Base-by-base conservation (phyloP, 2,797 vertebrate genomes). In the Lindbergichthys nudifrons region DNA sequence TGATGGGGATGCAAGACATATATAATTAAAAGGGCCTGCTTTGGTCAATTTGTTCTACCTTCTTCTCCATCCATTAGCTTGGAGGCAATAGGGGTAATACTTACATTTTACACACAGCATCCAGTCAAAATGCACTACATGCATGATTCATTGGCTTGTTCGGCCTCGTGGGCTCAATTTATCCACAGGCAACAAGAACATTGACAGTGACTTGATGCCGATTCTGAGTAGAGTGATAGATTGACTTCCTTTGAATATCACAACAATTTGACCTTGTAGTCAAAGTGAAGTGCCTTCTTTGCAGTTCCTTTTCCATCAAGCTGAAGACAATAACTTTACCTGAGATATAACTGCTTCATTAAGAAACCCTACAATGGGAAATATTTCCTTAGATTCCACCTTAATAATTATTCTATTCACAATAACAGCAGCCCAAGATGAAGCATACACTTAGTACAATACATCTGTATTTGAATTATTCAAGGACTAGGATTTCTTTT, bases 21-120 rank as follows among this genome's bases (percentile, higher is more conserved):
- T 90, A 93, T 93, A 93, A 94, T 94, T 93, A 91, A 94, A 93
- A 83, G 75, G 68, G 73, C 68, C 63, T 79, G 54, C 62, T 80
- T 65, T 67, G 77, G 87, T 81, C 73, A 86, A 79, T 81, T 80
- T 73, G 81, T 73, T 45, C 30, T 26, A 42, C 19, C 75, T 81
- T 47, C 65, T 69, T 80, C 75, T 51, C 39, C 41, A 15, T 83
- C 81, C 80, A 88, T 92, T 80, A 85, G 80, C 78, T 78, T 52
- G 14, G 19, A 77, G 60, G 43, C 68, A 82, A 41, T 57, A 76
- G 19, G 21, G 63, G 57, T 67, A 79, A 77, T 53, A 61, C 53
- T 43, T 61, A 66, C 77, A 85, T 86, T 75, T 79, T 70, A 73
- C 74, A 73, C 58, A 57, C 48, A 67, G 36, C 60, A 71, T 50